These are phyloP conservation scores for Ranitomeya variabilis DNA, from an alignment of 2,113 vertebrate genomes.

Conservation along the genomic window DNA sequence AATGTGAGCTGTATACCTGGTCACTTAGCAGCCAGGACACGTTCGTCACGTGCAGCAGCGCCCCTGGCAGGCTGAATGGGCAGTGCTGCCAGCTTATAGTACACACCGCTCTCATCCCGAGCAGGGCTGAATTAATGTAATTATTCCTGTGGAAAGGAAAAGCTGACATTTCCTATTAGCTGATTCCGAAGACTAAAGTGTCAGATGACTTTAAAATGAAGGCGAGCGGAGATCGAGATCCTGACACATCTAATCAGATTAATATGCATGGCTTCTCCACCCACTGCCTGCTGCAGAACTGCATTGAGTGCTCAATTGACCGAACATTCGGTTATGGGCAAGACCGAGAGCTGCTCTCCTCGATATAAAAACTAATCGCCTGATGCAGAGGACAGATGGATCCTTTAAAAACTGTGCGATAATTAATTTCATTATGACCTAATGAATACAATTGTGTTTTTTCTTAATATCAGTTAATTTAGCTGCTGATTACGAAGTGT, in stretches of 20 bases:
- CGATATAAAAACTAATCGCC: slow-evolving; percentile 63
- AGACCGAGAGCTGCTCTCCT: slow-evolving; percentile 61
- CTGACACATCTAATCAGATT: slow-evolving; percentile 55
- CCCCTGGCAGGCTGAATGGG: neutral
- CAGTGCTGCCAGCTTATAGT: neutral
- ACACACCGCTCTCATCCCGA: slow-evolving; percentile 3
- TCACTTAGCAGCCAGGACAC: neutral
- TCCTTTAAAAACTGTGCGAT: slow-evolving; percentile 64
- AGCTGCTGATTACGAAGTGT: slow-evolving; percentile 42
- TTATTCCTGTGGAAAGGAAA: slow-evolving; percentile 37
- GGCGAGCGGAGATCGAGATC: slow-evolving; percentile 40
- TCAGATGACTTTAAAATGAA: slow-evolving; percentile 52
- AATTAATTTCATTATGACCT: slow-evolving; percentile 67
- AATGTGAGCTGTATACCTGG: neutral
- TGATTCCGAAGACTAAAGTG: slow-evolving; percentile 40
- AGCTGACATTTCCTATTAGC: slow-evolving; percentile 50
- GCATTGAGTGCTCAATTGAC: slow-evolving; percentile 61
- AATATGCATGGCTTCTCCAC: slow-evolving; percentile 57
- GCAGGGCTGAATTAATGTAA: slow-evolving; percentile 39
- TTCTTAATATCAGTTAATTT: slow-evolving; percentile 48
- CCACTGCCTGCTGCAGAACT: slow-evolving; percentile 62
- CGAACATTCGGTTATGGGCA: slow-evolving; percentile 59
- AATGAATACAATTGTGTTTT: slow-evolving; percentile 60
- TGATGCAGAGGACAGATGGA: slow-evolving; percentile 62
- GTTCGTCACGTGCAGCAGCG: neutral